Percentiles rank a stretch among this genome's conserved stretches.
Conservation (phyloP, 2,113 vertebrate species). For the Corvus cornix region DNA sequence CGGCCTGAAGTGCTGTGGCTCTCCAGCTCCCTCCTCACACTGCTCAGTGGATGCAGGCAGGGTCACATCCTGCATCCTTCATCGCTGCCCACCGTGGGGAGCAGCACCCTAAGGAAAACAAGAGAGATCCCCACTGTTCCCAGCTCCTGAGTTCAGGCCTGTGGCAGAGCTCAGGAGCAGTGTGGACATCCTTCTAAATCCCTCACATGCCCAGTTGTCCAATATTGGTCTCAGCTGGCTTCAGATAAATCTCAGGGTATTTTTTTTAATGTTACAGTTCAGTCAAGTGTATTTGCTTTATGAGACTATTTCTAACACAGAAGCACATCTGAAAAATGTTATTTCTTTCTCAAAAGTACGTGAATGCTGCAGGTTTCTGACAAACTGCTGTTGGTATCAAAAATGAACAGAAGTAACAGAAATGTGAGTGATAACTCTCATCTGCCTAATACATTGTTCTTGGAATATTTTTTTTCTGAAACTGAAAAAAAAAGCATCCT, state of each 20-base stretch:
- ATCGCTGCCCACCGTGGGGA: accelerated
- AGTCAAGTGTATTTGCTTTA: not conserved
- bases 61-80: not conserved
- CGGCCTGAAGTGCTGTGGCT: not conserved
- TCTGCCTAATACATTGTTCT: not conserved
- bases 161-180: not conserved
- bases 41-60: not conserved
- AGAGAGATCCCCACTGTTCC: not conserved
- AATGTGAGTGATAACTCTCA: not conserved
- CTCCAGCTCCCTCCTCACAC: not conserved
- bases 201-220: not conserved
- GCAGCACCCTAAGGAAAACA: not conserved
- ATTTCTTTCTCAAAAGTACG: not conserved
- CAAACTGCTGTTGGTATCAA: not conserved
- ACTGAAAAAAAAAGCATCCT: not conserved
- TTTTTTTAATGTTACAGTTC: not conserved
- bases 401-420: not conserved
- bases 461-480: not conserved
- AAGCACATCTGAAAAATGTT: not conserved
- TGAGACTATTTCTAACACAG: not conserved
- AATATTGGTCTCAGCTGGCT: not conserved
- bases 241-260: not conserved
- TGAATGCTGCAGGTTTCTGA: not conserved
- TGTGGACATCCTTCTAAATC: not conserved
- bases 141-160: not conserved